Evolutionary conservation across 2,113 vertebrate species (phyloP), one percentile per base, ranked within the genome.

Genomic region (Numenius arquata): DNA sequence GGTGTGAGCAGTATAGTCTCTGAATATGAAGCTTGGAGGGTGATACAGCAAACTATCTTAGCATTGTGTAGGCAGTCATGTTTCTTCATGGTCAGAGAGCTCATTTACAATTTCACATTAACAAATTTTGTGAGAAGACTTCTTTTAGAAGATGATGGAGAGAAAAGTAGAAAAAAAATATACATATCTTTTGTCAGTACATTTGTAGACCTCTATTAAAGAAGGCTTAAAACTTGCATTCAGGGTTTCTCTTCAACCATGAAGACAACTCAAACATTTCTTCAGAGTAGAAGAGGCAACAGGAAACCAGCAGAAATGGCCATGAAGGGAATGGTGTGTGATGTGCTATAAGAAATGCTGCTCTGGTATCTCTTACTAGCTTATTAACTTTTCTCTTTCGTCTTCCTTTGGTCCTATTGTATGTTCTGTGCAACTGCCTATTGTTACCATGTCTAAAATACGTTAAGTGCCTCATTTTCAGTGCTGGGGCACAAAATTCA

Each of bases 331-430:
- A 34, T 4, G 38, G 12, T 6, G 5, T 23, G 20, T 12, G 27
- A 30, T 20, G 14, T 18, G 20, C 21, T 9, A 5, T 7, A 43
- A 40, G 30, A 92, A 89, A 48, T 36, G 19, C 23, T 72, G 21
- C 41, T 70, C 59, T 77, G 27, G 10, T 27, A 6, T 68, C 43
- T 68, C 43, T 36, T 45, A 23, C 15, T 45, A 38, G 15, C n/a
- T 48, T 23, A 48, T 48, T 23, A 48, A 29, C 20, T 63, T 85
- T 55, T 48, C 18, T 86, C 50, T 45, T 36, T 23, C 48, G 1
- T 66, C 26, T 34, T 68, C 74, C 40, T 73, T 48, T 36, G 18
- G 19, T n/a, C 13, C 52, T 61, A 20, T 3, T 0, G 0, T 21
- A 36, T 0, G 1, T 11, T 68, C 52, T 4, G 1, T 36, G 40